A percentile compares a stretch with the other conserved stretches of the same genome.
phyloP scores from a whole-genome alignment of 1,140 invertebrate genomes.

The Leptinotarsa lineolata region DNA sequence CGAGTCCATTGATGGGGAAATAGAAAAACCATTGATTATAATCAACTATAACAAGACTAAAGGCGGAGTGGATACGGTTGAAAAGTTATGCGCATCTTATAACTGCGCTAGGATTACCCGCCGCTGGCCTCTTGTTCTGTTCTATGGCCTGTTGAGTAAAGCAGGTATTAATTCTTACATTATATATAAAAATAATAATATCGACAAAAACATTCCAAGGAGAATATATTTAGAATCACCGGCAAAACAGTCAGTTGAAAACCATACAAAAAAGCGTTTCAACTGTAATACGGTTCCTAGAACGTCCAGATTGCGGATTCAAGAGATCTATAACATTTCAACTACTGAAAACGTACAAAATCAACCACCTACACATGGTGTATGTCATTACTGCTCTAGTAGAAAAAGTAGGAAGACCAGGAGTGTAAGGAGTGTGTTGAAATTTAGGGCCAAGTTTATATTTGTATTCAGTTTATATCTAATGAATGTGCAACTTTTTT shows the following conservation, averaged over 20 bases:
- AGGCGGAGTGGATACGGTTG: no score
- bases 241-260: background rate
- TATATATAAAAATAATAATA: constrained; percentile 27
- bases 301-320: constrained; percentile 23
- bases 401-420: background rate
- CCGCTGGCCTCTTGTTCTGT: no score
- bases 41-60: no score
- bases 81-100: no score
- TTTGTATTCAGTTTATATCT: constrained; percentile 8
- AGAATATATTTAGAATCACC: constrained; percentile 17
- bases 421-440: background rate
- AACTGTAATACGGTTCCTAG: no score
- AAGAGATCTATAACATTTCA: constrained; percentile 18
- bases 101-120: no score
- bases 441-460: background rate
- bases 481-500: background rate
- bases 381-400: background rate
- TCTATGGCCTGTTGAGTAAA: no score
- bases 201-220: constrained; percentile 20
- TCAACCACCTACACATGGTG: constrained; percentile 9
- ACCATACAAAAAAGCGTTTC: no score
- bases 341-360: constrained; percentile 14
- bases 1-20: no score
- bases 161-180: background rate
- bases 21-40: no score